phyloP scores from a whole-genome alignment of 2,797 vertebrate genomes.

The Phalloptychus januarius region DNA sequence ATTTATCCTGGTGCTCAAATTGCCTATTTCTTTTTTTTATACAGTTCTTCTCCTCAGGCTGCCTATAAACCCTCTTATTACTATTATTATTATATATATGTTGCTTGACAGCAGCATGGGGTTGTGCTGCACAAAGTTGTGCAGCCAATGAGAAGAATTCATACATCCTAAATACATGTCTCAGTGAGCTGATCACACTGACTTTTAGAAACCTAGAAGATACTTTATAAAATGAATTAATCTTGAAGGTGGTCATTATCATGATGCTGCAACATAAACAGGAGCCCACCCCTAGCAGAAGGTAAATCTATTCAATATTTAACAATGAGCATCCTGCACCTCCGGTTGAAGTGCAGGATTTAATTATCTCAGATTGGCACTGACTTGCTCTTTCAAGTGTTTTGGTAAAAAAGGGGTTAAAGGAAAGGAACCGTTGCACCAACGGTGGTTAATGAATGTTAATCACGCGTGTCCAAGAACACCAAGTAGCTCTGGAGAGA shows the following conservation, averaged over 20 bases:
- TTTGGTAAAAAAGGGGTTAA: conserved; percentile 26
- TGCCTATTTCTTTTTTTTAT: not conserved
- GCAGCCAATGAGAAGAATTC: not conserved
- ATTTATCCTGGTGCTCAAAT: not conserved
- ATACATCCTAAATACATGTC: not conserved
- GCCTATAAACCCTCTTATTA: no score
- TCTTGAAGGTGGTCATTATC: not conserved
- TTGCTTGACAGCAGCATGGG: no score
- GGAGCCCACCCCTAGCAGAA: not conserved
- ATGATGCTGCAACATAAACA: not conserved
- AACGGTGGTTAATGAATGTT: conserved; percentile 73
- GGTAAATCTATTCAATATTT: conserved; percentile 15
- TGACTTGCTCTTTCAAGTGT: conserved; percentile 47
- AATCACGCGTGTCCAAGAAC: conserved; percentile 70
- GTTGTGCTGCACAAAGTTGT: not conserved
- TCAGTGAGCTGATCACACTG: not conserved
- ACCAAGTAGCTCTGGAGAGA: conserved; percentile 71
- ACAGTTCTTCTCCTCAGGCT: not conserved
- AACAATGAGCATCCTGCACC: conserved; percentile 2
- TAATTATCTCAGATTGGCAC: conserved; percentile 41
- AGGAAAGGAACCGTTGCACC: conserved; percentile 59
- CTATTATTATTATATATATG: no score
- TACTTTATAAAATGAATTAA: not conserved
- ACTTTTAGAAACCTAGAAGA: not conserved
- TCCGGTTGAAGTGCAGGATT: conserved; percentile 37